Base-by-base conservation (phyloP, 2,113 vertebrate species). In the Pagrus major region DNA sequence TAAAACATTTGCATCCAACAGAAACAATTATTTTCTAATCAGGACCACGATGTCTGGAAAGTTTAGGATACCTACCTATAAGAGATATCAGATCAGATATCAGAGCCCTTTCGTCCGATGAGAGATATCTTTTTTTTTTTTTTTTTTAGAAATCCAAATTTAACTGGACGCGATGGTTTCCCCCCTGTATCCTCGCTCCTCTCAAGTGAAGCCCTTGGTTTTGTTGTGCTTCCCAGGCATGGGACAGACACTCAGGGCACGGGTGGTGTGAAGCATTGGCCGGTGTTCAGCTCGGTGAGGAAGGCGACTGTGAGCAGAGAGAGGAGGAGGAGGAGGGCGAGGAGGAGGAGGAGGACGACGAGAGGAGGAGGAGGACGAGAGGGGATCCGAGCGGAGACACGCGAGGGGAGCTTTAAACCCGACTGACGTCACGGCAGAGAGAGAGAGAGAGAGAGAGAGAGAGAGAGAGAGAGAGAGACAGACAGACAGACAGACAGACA, bases 371-470 rank as follows among this genome's bases (percentile, higher is more conserved):
- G 68, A 83, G 35, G 69, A 75, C 29, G 10, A 60, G 76, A 72
- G 85, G 66, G 78, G 71, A 93, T 60, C 80, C 80, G 90, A 68
- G 46, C 33, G 21, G 56, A 71, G 52, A 71, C 77, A 52, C 9
- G 76, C 69, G 77, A 66, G 67, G 71, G 58, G 72, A 70, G 84
- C 78, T 94, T 92, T 93, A 94, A 94, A 92, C 78, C 67, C 29
- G 3, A 15, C 73, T 91, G 90, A 94, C 93, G 92, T 93, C 91
- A 94, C 60, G 41, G 18, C 1, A 8, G 51, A 59, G 77, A 6
- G 60, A 12, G 56, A 21, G 68, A 6, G 73, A 52, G 58, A 9
- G 64, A 67, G 80, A 37, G 71, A 56, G 71, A 42, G 74, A 71
- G 70, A 63, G 44, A 35, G 27, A 27, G 63, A 39, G 52, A n/a